These are phyloP conservation scores for Netelia virgata DNA, from an alignment of 2,888 invertebrate species.

Conservation along the genomic window DNA sequence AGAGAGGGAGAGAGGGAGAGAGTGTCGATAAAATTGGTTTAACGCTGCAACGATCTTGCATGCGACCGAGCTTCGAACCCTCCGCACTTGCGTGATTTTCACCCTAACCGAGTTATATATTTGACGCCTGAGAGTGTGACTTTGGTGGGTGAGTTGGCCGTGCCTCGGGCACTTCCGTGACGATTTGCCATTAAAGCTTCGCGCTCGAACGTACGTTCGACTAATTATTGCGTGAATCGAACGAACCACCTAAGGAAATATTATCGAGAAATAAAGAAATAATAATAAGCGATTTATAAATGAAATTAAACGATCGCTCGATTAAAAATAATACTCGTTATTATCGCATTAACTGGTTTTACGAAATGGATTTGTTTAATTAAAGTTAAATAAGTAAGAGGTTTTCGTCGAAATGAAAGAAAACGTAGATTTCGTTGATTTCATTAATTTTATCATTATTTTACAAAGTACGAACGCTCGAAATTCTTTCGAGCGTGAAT, in stretches of 20 bases:
- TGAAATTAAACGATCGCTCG: no score
- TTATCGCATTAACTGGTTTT: no score
- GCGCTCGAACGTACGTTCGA: not conserved
- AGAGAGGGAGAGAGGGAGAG: not conserved
- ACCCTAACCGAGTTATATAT: slow-evolving; percentile 70
- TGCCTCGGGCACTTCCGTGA: slow-evolving; percentile 53
- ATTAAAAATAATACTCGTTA: no score
- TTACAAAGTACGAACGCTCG: no score
- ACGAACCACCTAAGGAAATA: not conserved
- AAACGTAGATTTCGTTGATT: no score
- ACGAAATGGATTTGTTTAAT: no score
- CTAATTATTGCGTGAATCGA: slow-evolving; percentile 8
- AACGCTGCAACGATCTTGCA: slow-evolving; percentile 64
- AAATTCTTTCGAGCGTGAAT: not conserved
- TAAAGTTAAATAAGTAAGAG: no score
- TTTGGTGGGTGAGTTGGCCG: slow-evolving; percentile 56
- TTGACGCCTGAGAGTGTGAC: slow-evolving; percentile 67
- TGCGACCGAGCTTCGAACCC: slow-evolving; percentile 31
- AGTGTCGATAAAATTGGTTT: slow-evolving; percentile 72
- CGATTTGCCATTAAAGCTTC: slow-evolving; percentile 67
- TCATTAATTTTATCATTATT: no score
- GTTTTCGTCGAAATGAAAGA: no score
- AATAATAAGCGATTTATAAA: no score
- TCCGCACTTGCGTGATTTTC: slow-evolving; percentile 68
- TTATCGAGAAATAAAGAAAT: no score